Evolutionary conservation across 1,140 invertebrate species (phyloP), one percentile per base, ranked within the genome.

Genomic region (Tetragonula clypearis): DNA sequence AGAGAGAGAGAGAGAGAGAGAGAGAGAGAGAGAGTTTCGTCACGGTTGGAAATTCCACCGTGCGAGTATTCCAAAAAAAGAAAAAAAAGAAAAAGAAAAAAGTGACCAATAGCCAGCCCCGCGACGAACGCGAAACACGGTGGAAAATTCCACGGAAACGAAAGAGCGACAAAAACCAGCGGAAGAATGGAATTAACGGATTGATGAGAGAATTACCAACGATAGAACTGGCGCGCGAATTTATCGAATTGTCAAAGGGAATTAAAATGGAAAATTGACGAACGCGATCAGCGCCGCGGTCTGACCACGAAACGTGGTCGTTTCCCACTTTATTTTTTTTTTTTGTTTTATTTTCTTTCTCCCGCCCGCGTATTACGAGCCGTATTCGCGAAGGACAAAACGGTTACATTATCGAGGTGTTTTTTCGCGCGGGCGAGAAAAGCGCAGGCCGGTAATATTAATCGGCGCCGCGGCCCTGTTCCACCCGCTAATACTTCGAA

Each of bases 401-500:
- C 41, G 60, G 58, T 1, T 17, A 65, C 55, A 79, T 79, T 78
- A 69, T 79, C 82, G 65, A 21, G 21, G n/a, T 35, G 55, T 56
- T 68, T 71, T 26, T 35, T 17, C 53, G 19, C n/a, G 12, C n/a
- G 55, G 21, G 26, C 41, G 41, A 41, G 41, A 41, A 41, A 30
- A 79, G 21, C 21, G 35, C 21, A 17, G 5, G 19, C 14, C 66
- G 41, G 73, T 26, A 66, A 53, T 79, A 79, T 84, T 73, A 84
- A 79, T 71, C 58, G 65, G 41, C 66, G 26, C 19, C 21, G n/a
- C 26, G 21, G 41, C 41, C 41, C 26, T 75, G 26, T 41, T 56
- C 58, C 77, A 12, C 26, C 58, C 17, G 26, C 30, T 30, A 60
- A 41, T 23, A 56, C 30, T 60, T 56, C 12, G n/a, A 49, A 78